A percentile compares a stretch with the other conserved stretches of the same genome.
phyloP scores from a whole-genome alignment of 1,140 invertebrate genomes.

The Formica exsecta region DNA sequence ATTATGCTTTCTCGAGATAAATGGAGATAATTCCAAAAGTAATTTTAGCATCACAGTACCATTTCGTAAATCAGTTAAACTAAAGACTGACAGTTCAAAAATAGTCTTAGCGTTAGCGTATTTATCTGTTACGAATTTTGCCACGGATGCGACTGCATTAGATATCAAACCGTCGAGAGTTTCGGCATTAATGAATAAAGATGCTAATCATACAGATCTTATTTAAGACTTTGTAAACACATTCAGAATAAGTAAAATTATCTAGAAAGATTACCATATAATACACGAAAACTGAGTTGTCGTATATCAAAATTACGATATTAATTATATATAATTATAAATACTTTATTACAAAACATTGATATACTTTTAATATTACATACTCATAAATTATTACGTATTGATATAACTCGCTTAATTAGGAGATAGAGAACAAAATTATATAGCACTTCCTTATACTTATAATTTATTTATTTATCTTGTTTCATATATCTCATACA shows the following conservation, averaged over 20 bases:
- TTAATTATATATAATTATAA: constrained; percentile 33
- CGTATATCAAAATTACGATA: constrained; percentile 24
- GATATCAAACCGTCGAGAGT: neutral
- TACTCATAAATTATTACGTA: constrained; percentile 12
- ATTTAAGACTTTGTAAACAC: neutral
- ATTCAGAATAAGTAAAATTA: neutral
- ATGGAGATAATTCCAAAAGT: neutral
- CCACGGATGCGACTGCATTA: neutral
- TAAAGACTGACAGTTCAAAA: neutral
- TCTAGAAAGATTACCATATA: neutral
- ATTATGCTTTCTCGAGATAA: neutral
- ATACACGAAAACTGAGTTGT: neutral
- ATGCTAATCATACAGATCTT: neutral
- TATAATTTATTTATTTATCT: constrained; percentile 33
- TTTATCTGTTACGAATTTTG: neutral
- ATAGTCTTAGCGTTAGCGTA: neutral
- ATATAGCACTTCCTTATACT: neutral
- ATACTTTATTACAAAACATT: constrained; percentile 38
- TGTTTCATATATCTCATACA: neutral
- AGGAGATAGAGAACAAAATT: neutral
- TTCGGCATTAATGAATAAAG: neutral
- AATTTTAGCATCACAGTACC: neutral
- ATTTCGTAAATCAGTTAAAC: neutral
- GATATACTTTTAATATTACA: constrained; percentile 31
- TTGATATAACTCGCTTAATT: constrained; percentile 19